Conservation (phyloP, 2,888 invertebrate species). For the Ceraclea dissimilis region DNA sequence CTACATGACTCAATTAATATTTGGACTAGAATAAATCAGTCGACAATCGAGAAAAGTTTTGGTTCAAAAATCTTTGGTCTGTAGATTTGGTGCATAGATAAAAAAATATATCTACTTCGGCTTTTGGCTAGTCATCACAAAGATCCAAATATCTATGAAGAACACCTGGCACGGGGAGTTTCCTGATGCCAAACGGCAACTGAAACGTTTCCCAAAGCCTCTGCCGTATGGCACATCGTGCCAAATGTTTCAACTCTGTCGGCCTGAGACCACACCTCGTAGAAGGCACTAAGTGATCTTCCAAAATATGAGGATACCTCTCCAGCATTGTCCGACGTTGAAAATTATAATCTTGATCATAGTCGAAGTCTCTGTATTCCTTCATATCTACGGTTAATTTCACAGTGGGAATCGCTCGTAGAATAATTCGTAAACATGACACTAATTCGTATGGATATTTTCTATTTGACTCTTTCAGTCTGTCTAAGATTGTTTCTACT, state of each 20-base stretch:
- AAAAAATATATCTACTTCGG: no score
- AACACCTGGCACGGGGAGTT: constrained; percentile 57
- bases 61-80: no score
- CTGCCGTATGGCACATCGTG: constrained; percentile 62
- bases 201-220: constrained; percentile 60
- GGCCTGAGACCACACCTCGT: constrained; percentile 55
- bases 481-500: constrained; percentile 56
- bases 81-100: no score
- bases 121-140: constrained; percentile 51
- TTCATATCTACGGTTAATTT: constrained; percentile 42
- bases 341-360: constrained; percentile 42
- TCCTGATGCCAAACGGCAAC: constrained; percentile 65
- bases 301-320: constrained; percentile 45
- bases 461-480: constrained; percentile 54
- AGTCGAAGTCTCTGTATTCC: constrained; percentile 33
- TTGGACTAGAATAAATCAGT: no score
- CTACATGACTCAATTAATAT: no score
- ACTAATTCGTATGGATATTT: constrained; percentile 63
- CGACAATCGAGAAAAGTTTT: no score
- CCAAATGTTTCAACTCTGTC: constrained; percentile 68
- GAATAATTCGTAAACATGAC: constrained; percentile 57
- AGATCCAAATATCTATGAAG: constrained; percentile 68
- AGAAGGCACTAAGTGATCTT: constrained; percentile 52
- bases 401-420: constrained; percentile 57
- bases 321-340: constrained; percentile 40